phyloP scores from a whole-genome alignment of 2,888 invertebrate genomes.

The Melanophora roralis region DNA sequence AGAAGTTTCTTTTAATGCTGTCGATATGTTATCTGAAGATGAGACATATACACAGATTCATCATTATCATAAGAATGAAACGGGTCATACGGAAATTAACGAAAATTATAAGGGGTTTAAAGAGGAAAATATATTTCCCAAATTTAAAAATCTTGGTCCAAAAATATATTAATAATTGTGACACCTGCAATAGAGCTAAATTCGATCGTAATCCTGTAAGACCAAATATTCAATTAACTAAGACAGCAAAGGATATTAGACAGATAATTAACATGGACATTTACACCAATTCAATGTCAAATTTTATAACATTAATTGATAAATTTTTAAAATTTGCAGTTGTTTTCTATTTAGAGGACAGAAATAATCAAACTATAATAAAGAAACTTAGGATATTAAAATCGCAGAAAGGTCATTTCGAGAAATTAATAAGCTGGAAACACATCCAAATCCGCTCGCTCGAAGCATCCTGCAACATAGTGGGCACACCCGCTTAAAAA shows the following conservation, averaged over 20 bases:
- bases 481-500: too few relatives aligned
- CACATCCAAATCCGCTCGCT: too few relatives aligned
- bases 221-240: background rate
- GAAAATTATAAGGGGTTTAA: slow-evolving; percentile 51
- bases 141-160: too few relatives aligned
- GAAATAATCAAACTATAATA: slow-evolving; percentile 32
- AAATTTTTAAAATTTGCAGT: too few relatives aligned
- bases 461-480: too few relatives aligned
- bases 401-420: slow-evolving; percentile 18
- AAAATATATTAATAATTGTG: too few relatives aligned
- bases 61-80: too few relatives aligned
- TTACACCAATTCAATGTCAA: slow-evolving; percentile 16
- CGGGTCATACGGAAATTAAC: slow-evolving; percentile 50
- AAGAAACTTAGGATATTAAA: slow-evolving; percentile 25
- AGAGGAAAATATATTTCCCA: too few relatives aligned
- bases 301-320: slow-evolving; percentile 55
- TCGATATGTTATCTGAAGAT: slow-evolving; percentile 46
- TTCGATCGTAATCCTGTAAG: too few relatives aligned
- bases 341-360: slow-evolving; percentile 61
- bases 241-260: slow-evolving; percentile 1
- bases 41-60: slow-evolving; percentile 53
- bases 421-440: too few relatives aligned
- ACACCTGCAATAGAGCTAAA: slow-evolving; percentile 10
- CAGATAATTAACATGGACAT: too few relatives aligned
- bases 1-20: slow-evolving; percentile 48